Evolutionary conservation across 2,113 vertebrate species (phyloP).

Genomic region (Octodon degus): DNA sequence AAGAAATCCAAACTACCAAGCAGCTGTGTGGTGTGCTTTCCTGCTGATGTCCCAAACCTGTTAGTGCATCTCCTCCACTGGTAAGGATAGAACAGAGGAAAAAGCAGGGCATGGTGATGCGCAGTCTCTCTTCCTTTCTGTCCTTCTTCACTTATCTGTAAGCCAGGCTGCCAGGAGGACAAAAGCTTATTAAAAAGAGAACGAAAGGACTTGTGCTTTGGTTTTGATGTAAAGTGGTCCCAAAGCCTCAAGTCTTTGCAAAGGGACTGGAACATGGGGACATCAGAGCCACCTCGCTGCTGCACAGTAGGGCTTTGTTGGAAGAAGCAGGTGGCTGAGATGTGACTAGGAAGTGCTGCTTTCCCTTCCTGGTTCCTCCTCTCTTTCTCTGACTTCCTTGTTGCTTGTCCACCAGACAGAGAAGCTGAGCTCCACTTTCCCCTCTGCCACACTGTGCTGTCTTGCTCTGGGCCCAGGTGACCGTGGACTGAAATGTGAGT

Average conservation of each 20-base stretch:
- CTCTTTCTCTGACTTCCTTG: not conserved
- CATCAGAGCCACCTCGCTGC: not conserved
- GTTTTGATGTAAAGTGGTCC: not conserved
- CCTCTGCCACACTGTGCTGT: not conserved
- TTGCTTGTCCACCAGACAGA: not conserved
- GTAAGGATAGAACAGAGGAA: not conserved
- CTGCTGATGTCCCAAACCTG: not conserved
- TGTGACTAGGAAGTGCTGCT: not conserved
- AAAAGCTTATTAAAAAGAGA: not conserved
- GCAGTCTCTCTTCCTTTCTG: not conserved
- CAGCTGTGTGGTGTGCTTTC: not conserved
- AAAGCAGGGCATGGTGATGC: not conserved
- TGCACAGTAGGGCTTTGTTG: not conserved
- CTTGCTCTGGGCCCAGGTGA: not conserved
- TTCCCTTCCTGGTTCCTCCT: not conserved
- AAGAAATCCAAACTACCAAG: not conserved
- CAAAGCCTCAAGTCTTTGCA: not conserved
- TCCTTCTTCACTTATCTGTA: not conserved
- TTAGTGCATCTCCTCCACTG: not conserved
- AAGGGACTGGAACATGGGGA: not conserved
- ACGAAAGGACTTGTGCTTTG: not conserved
- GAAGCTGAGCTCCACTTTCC: not conserved
- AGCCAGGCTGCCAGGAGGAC: not conserved
- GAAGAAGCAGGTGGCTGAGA: not conserved
- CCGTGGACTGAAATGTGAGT: not conserved